These are phyloP conservation scores for Corythornis madagascariensis DNA, from an alignment of 2,113 vertebrate species.

Conservation along the genomic window DNA sequence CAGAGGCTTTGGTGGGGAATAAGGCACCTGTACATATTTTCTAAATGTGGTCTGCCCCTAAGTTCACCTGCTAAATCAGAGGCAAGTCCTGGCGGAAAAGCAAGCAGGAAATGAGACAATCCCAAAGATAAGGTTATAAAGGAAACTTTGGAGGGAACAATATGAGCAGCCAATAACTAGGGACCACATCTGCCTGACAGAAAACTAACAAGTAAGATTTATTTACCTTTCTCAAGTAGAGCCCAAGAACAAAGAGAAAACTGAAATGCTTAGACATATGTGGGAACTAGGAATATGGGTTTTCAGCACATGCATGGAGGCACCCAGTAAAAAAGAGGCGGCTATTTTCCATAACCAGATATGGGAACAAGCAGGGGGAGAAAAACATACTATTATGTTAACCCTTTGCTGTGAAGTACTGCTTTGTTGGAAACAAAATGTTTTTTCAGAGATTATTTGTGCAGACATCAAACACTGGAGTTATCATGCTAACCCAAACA, in stretches of 20 bases:
- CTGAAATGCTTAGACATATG: not conserved
- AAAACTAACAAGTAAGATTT: slow-evolving; percentile 5
- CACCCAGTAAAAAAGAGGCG: not conserved
- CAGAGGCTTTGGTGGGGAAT: not conserved
- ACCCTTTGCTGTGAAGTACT: not conserved
- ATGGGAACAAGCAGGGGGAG: not conserved
- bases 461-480: not conserved
- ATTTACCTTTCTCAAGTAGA: slow-evolving; percentile 7
- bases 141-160: not conserved
- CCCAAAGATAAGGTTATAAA: slow-evolving; percentile 28
- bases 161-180: not conserved
- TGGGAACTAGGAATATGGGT: not conserved
- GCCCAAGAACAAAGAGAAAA: slow-evolving; percentile 7
- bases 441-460: not conserved
- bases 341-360: not conserved
- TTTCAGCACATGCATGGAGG: not conserved
- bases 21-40: not conserved
- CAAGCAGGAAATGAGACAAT: slow-evolving; percentile 31
- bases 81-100: slow-evolving; percentile 1
- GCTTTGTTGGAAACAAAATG: not conserved
- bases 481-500: not conserved
- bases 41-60: not conserved
- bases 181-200: not conserved
- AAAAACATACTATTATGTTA: not conserved
- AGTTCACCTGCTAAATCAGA: slow-evolving; percentile 44